Evolutionary conservation across 2,797 vertebrate species (phyloP).

Genomic region (Myoxocephalus aenaeus): DNA sequence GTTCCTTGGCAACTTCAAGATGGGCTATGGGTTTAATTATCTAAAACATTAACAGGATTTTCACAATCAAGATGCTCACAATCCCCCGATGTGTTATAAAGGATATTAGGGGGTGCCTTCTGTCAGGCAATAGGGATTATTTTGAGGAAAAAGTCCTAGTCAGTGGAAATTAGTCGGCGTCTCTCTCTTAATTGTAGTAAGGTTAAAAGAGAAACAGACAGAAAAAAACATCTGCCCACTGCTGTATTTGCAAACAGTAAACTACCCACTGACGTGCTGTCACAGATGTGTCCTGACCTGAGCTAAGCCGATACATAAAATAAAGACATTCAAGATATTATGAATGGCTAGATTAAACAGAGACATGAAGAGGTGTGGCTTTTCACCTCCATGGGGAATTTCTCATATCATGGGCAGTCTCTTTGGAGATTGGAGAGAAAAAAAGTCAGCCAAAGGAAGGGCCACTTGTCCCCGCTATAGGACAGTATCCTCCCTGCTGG

Average conservation of each 20-base stretch:
- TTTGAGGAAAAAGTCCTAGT: neutral
- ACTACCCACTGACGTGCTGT: neutral
- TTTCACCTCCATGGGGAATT: conserved; percentile 76
- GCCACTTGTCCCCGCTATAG: neutral
- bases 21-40: conserved; percentile 43
- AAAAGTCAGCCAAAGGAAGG: conserved; percentile 2
- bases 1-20: conserved; percentile 37
- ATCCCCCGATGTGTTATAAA: conserved; percentile 2
- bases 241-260: conserved; percentile 12
- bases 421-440: conserved; percentile 31
- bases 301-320: conserved; percentile 48
- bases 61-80: conserved; percentile 18
- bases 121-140: neutral
- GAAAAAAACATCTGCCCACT: neutral
- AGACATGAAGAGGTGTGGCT: conserved; percentile 62
- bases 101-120: conserved; percentile 1
- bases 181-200: neutral
- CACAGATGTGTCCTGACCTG: conserved; percentile 31
- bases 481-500: neutral
- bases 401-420: conserved; percentile 72
- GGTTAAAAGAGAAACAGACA: neutral
- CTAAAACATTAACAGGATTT: conserved; percentile 47
- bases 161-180: neutral
- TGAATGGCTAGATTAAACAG: conserved; percentile 71
- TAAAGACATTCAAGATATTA: conserved; percentile 58